Evolutionary conservation across 2,888 invertebrate genomes (phyloP).

Genomic region (Leptopilina drosophilae): DNA sequence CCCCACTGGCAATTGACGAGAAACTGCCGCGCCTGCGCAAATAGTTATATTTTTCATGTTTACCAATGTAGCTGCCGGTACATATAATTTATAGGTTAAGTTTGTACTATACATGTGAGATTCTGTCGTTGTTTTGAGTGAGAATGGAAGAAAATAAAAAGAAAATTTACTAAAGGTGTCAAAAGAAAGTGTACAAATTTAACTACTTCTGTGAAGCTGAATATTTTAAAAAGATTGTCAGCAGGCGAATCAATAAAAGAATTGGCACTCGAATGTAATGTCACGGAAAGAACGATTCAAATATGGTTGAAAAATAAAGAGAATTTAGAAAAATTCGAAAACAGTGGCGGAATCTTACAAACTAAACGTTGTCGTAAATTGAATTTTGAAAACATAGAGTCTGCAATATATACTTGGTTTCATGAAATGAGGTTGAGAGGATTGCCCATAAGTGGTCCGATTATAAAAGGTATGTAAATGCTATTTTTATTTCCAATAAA

Average conservation of each 20-base stretch:
- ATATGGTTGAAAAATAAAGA: not conserved
- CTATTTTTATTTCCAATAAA: not conserved
- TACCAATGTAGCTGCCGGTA: not conserved
- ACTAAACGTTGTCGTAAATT: not conserved
- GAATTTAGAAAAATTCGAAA: not conserved
- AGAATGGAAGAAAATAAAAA: not conserved
- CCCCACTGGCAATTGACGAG: not conserved
- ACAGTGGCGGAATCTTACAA: not conserved
- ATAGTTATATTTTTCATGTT: not conserved
- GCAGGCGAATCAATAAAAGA: not conserved
- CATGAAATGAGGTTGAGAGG: not conserved
- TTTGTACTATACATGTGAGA: not conserved
- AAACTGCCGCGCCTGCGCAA: not conserved
- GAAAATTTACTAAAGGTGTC: not conserved
- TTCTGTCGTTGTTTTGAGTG: not conserved
- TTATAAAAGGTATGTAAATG: not conserved
- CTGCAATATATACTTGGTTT: not conserved
- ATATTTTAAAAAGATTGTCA: conserved; percentile 8
- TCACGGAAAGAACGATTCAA: not conserved
- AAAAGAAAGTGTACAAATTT: not conserved
- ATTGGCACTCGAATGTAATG: not conserved
- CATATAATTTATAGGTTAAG: not conserved
- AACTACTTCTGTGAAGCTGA: not conserved
- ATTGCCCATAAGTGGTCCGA: not conserved
- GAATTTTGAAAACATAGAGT: not conserved